Percentiles rank a stretch among this genome's conserved stretches.
phyloP scores from a whole-genome alignment of 2,113 vertebrate genomes.

The Tautogolabrus adspersus region DNA sequence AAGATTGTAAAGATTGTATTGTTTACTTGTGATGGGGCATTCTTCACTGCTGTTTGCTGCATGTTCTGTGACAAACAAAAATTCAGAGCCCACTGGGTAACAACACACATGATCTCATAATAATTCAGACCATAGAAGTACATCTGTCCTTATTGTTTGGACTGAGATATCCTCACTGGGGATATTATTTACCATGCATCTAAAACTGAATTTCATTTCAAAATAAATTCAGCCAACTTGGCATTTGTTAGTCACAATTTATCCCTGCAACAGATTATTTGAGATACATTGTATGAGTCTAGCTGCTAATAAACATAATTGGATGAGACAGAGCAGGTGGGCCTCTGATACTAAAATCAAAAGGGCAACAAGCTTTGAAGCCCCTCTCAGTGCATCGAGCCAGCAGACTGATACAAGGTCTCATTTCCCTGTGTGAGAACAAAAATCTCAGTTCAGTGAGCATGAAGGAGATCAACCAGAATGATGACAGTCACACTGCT shows the following conservation, averaged over 20 bases:
- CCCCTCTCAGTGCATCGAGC: constrained; percentile 6
- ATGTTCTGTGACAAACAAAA: not conserved
- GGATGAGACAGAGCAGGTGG: constrained; percentile 14
- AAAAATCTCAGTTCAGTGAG: constrained; percentile 40
- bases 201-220: not conserved
- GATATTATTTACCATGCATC: not conserved
- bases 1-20: not conserved
- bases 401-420: constrained; percentile 23
- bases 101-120: too few relatives aligned
- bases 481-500: constrained; percentile 38
- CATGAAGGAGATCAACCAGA: constrained; percentile 30
- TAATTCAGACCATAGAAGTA: not conserved
- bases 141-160: not conserved
- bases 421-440: constrained; percentile 44
- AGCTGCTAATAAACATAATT: constrained; percentile 44
- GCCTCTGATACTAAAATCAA: constrained; percentile 36
- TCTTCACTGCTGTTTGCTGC: not conserved
- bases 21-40: not conserved
- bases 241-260: not conserved
- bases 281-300: constrained; percentile 1
- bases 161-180: not conserved
- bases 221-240: not conserved
- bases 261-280: not conserved
- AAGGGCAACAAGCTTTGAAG: constrained; percentile 40
- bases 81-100: too few relatives aligned